phyloP scores from a whole-genome alignment of 2,888 invertebrate species.

The Chrysina gloriosa region DNA sequence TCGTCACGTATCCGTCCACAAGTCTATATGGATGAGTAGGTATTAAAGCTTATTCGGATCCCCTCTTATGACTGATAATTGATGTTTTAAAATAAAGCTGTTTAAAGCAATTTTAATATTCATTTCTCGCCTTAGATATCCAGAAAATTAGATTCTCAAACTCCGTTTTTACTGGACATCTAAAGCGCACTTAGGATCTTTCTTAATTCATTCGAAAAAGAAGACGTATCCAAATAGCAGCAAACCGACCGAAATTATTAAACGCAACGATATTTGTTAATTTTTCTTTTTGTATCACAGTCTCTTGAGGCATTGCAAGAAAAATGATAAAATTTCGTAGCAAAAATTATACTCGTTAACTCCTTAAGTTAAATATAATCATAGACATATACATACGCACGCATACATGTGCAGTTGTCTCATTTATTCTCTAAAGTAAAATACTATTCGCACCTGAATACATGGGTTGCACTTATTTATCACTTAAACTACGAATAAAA shows the following conservation, averaged over 20 bases:
- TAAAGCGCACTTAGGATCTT: too few relatives aligned
- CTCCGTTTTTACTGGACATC: too few relatives aligned
- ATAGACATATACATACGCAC: background rate
- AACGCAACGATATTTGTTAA: background rate
- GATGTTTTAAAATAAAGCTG: background rate
- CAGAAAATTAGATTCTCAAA: too few relatives aligned
- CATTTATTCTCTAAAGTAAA: slow-evolving; percentile 1
- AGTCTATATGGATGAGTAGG: too few relatives aligned
- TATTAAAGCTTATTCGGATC: background rate
- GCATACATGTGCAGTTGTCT: too few relatives aligned
- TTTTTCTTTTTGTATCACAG: slow-evolving; percentile 59
- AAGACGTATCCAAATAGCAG: background rate
- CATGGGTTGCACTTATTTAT: too few relatives aligned
- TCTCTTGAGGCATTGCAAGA: slow-evolving; percentile 61
- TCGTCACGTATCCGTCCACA: too few relatives aligned
- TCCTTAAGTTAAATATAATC: background rate
- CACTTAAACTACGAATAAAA: background rate
- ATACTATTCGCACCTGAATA: background rate
- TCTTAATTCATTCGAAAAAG: background rate
- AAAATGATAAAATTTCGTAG: slow-evolving; percentile 42
- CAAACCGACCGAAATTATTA: background rate
- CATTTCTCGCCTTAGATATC: background rate
- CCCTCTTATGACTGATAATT: background rate
- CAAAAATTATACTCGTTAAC: slow-evolving; percentile 18
- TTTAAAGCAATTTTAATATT: background rate